These are phyloP conservation scores for Chitala chitala DNA, from an alignment of 2,113 vertebrate genomes.

Conservation along the genomic window DNA sequence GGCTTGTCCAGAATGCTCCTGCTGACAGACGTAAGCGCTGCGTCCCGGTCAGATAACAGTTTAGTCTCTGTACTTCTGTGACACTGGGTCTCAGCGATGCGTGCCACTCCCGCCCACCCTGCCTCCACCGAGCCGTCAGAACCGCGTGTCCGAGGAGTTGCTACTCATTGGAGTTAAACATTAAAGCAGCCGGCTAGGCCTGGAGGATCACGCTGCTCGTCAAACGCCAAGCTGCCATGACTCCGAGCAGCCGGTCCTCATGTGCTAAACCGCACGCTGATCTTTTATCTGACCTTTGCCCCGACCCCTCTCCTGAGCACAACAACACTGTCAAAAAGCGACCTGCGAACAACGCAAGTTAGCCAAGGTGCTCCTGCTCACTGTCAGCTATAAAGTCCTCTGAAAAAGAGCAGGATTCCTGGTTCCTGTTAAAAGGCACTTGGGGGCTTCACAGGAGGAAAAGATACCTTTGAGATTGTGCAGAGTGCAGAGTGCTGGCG, in stretches of 20 bases:
- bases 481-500: not conserved
- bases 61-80: too few species aligned
- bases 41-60: too few species aligned
- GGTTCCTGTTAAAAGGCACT: constrained; percentile 4
- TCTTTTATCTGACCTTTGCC: constrained; percentile 58
- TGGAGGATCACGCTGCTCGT: constrained; percentile 60
- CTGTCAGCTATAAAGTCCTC: not conserved
- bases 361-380: not conserved
- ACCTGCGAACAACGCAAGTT: constrained; percentile 37
- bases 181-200: constrained; percentile 60
- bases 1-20: too few species aligned
- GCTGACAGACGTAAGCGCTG: too few species aligned
- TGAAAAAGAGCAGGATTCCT: not conserved
- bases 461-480: not conserved
- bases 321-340: constrained; percentile 47
- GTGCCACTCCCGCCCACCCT: too few species aligned
- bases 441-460: not conserved
- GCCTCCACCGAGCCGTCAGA: constrained; percentile 26
- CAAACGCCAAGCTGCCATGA: constrained; percentile 62
- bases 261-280: not conserved
- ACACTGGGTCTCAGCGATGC: too few species aligned
- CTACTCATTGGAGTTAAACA: constrained; percentile 70
- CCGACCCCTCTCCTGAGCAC: constrained; percentile 44
- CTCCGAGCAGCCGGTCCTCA: not conserved
- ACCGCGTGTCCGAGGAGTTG: constrained; percentile 50